Evolutionary conservation across 2,113 vertebrate species (phyloP).

Genomic region (Platysteira castanea): DNA sequence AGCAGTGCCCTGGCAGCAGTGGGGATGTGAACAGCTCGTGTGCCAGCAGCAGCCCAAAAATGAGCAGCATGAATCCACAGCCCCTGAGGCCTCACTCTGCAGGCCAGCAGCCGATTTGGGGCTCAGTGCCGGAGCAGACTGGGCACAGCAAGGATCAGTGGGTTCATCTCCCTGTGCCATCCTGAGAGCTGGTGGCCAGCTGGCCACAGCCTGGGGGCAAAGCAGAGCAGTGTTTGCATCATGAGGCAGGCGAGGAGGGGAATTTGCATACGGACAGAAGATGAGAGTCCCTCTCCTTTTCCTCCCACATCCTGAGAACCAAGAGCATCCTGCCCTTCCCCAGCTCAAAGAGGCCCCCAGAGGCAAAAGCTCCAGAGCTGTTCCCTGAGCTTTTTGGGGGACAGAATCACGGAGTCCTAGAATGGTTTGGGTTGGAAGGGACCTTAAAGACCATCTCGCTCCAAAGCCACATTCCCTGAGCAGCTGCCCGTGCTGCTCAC

Average conservation of each 20-base stretch:
- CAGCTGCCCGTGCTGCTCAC: neutral
- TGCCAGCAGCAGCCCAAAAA: neutral
- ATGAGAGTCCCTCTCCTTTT: neutral
- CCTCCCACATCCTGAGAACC: neutral
- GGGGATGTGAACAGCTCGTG: fast-evolving
- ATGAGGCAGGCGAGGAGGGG: fast-evolving
- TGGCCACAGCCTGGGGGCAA: neutral
- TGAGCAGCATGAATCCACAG: neutral
- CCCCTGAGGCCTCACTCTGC: fast-evolving
- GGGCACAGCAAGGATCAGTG: neutral
- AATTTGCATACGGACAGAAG: neutral
- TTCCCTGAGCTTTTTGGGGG: neutral
- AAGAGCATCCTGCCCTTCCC: neutral
- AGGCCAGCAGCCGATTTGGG: fast-evolving
- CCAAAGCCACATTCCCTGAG: neutral
- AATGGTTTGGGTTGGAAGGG: neutral
- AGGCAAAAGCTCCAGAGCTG: neutral
- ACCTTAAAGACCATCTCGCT: neutral
- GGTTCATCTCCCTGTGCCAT: fast-evolving
- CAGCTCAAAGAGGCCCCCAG: fast-evolving
- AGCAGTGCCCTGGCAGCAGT: neutral
- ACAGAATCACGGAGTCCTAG: neutral
- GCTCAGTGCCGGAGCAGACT: fast-evolving
- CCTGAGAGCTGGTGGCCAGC: neutral
- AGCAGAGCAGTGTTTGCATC: neutral